Evolutionary conservation across 2,113 vertebrate genomes (phyloP), one percentile per base, ranked within the genome.

Genomic region (Silurus asotus): DNA sequence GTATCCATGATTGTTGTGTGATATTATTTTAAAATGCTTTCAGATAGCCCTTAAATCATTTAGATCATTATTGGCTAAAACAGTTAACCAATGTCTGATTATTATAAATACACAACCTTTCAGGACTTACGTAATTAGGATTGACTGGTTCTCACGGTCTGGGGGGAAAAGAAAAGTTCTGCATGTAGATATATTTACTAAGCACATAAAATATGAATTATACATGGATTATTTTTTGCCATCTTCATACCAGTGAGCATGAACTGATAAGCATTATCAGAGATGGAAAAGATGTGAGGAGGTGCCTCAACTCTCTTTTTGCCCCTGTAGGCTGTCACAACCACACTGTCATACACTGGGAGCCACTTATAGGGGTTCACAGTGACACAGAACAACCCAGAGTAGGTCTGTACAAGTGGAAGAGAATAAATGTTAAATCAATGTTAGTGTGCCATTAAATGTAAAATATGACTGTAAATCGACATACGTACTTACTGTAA

Each of bases 301-400:
- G 95, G 96, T 61, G 95, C 95, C 88, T 96, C 96, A 74, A 96
- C 91, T 82, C 95, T 94, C 91, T 96, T 96, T 82, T 97, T 97
- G 91, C 95, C 96, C 25, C 95, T 23, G 88, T 96, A 97, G 80
- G 88, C 95, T 0, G 3, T 0, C 81, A 96, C 96, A 70, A 96
- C 96, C 8, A 15, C 3, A 78, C 92, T 1, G 48, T 95, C 93
- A n/a, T 98, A 98, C 88, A 96, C 96, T 0, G 96, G 96, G 83
- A 97, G 89, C 95, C 96, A 96, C 93, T 97, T 96, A 90, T 96
- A 96, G 91, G 96, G 95, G 89, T 96, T 97, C 90, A 97, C 95
- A 0, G 96, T 97, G 91, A 96, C 93, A 0, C 96, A 97, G 93
- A 97, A 97, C 8, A 97, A 90, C 56, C 96, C 96, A 0, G 95